These are phyloP conservation scores for Lochmaea capreae DNA, from an alignment of 2,888 invertebrate species.

Conservation along the genomic window DNA sequence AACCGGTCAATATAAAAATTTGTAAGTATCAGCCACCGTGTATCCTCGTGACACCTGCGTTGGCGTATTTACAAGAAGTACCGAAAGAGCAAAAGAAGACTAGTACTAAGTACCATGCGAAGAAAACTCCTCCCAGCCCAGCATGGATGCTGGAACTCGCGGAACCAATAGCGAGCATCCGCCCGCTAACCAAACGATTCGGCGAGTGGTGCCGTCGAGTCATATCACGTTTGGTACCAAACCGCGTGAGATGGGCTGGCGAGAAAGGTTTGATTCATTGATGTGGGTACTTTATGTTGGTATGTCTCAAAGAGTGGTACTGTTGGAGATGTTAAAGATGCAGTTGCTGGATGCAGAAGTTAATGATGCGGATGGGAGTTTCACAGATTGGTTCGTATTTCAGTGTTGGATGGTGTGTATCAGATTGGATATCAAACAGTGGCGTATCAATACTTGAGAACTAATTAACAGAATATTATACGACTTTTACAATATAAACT, in stretches of 20 bases:
- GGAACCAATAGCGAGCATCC: slow-evolving; percentile 61
- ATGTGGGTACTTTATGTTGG: slow-evolving; percentile 29
- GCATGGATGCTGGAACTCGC: slow-evolving; percentile 65
- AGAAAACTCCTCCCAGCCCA: slow-evolving; percentile 65
- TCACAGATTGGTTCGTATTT: slow-evolving; percentile 30
- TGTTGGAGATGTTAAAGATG: slow-evolving; percentile 23
- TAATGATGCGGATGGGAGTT: slow-evolving; percentile 28
- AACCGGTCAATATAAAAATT: slow-evolving; percentile 11
- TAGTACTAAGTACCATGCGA: slow-evolving; percentile 29
- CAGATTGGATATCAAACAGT: slow-evolving; percentile 18
- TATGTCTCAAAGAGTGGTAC: slow-evolving; percentile 30
- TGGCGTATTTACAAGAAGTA: slow-evolving; percentile 28
- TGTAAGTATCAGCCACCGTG: slow-evolving; percentile 17
- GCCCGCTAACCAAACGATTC: slow-evolving; percentile 38
- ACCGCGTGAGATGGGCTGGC: slow-evolving; percentile 31
- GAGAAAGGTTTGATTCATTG: slow-evolving; percentile 35
- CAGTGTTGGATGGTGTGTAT: slow-evolving; percentile 24
- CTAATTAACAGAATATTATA: neutral
- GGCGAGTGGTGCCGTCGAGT: slow-evolving; percentile 31
- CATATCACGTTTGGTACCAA: slow-evolving; percentile 28
- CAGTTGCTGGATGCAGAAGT: slow-evolving; percentile 27
- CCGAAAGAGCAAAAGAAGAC: slow-evolving; percentile 49
- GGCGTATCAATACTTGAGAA: slow-evolving; percentile 1
- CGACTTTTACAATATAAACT: too few species aligned
- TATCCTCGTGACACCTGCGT: slow-evolving; percentile 19